These are phyloP conservation scores for Eumeta japonica DNA, from an alignment of 1,140 invertebrate genomes.

Conservation along the genomic window DNA sequence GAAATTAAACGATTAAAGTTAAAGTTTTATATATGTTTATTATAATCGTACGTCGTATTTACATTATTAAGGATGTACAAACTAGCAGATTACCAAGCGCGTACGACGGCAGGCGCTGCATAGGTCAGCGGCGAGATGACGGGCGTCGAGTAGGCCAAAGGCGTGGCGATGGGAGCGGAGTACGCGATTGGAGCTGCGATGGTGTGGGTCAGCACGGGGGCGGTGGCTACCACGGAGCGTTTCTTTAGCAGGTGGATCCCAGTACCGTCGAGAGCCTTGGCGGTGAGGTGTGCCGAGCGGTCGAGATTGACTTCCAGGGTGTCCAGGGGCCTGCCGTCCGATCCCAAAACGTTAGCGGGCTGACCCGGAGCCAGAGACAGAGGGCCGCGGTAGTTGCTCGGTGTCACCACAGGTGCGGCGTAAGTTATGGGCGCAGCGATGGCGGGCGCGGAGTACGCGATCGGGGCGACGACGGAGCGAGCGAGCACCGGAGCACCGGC, in stretches of 20 bases:
- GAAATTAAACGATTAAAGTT: too few species aligned
- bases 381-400: conserved; percentile 33
- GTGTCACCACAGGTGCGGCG: conserved; percentile 16
- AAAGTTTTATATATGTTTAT: too few species aligned
- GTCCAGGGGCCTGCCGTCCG: conserved; percentile 37
- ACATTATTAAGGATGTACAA: too few species aligned
- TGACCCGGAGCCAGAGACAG: conserved; percentile 40
- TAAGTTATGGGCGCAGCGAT: conserved; percentile 17
- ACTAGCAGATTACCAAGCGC: too few species aligned
- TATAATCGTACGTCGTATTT: too few species aligned
- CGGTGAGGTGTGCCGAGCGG: conserved; percentile 36
- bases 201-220: conserved; percentile 14
- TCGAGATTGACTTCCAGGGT: conserved; percentile 51
- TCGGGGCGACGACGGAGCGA: conserved; percentile 1
- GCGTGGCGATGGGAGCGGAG: conserved; percentile 16
- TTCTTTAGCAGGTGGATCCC: conserved; percentile 7
- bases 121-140: conserved; percentile 12
- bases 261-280: conserved; percentile 20
- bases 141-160: conserved; percentile 12
- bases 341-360: conserved; percentile 32
- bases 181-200: conserved; percentile 16
- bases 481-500: too few species aligned
- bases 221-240: conserved; percentile 11
- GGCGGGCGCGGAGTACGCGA: conserved; percentile 19
- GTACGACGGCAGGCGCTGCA: conserved; percentile 9